phyloP scores from a whole-genome alignment of 1,140 invertebrate species.

The Caenorhabditis remanei region DNA sequence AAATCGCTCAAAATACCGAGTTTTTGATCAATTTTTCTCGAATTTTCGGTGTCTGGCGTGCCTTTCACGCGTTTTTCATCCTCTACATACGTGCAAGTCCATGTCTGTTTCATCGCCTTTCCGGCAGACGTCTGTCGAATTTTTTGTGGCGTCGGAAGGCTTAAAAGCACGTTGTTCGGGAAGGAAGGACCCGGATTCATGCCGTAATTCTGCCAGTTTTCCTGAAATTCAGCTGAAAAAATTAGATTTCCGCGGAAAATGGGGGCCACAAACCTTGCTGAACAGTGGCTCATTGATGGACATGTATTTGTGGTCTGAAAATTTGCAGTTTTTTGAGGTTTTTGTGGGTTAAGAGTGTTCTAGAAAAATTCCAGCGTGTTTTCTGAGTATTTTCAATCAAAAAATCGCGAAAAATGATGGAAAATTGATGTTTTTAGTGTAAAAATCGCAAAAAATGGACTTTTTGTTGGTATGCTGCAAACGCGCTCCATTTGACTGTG shows the following conservation, averaged over 20 bases:
- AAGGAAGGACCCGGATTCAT: constrained; percentile 26
- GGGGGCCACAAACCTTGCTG: background rate
- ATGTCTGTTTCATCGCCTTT: background rate
- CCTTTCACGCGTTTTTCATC: background rate
- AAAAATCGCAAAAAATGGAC: background rate
- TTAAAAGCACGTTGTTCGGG: background rate
- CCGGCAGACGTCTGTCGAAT: background rate
- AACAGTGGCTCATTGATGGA: constrained; percentile 5
- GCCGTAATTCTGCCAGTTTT: constrained; percentile 4
- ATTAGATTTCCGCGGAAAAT: too few relatives aligned
- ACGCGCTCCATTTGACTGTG: too few relatives aligned
- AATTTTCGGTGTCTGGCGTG: too few relatives aligned
- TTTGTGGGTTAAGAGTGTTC: too few relatives aligned
- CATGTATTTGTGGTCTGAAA: background rate
- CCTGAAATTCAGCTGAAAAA: background rate
- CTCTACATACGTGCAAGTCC: background rate
- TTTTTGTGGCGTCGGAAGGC: background rate
- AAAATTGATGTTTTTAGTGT: background rate
- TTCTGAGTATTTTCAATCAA: too few relatives aligned
- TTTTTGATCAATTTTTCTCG: too few relatives aligned
- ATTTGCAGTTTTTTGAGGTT: too few relatives aligned
- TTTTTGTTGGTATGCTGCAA: too few relatives aligned
- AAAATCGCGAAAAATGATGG: background rate
- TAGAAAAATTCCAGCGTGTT: too few relatives aligned
- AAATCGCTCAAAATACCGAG: too few relatives aligned